phyloP scores from a whole-genome alignment of 1,140 invertebrate genomes.

The Trachelipus rathkii region DNA sequence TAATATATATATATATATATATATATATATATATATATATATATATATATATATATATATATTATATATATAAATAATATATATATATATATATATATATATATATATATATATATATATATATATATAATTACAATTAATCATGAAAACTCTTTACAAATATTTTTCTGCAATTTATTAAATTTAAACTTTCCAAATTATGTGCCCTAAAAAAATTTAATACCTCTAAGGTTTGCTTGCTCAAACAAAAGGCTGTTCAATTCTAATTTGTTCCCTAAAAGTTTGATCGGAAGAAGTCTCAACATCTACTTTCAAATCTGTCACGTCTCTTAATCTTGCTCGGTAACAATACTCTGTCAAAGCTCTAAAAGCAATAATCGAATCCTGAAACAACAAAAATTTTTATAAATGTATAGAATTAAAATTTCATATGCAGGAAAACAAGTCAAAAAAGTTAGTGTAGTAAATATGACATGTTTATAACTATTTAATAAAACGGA shows the following conservation, averaged over 20 bases:
- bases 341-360: slow-evolving; percentile 58
- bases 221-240: slow-evolving; percentile 23
- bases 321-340: slow-evolving; percentile 58
- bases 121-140: too few species aligned
- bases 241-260: slow-evolving; percentile 24
- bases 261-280: slow-evolving; percentile 21
- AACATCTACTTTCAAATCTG: slow-evolving; percentile 53
- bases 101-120: not conserved
- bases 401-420: too few species aligned
- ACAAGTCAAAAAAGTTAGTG: too few species aligned
- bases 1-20: too few species aligned
- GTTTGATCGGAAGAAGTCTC: slow-evolving; percentile 30
- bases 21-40: too few species aligned
- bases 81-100: not conserved
- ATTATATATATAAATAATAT: not conserved
- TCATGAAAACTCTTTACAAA: too few species aligned
- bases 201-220: not conserved
- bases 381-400: slow-evolving; percentile 52
- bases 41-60: not conserved
- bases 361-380: slow-evolving; percentile 59
- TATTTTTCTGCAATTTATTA: too few species aligned
- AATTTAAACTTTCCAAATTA: not conserved
- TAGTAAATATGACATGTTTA: too few species aligned
- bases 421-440: too few species aligned
- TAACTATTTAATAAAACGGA: too few species aligned